Percentiles rank a stretch among this genome's conserved stretches.
Evolutionary conservation across 2,797 vertebrate species (phyloP).

Genomic region (Melanotaenia maccullochi): DNA sequence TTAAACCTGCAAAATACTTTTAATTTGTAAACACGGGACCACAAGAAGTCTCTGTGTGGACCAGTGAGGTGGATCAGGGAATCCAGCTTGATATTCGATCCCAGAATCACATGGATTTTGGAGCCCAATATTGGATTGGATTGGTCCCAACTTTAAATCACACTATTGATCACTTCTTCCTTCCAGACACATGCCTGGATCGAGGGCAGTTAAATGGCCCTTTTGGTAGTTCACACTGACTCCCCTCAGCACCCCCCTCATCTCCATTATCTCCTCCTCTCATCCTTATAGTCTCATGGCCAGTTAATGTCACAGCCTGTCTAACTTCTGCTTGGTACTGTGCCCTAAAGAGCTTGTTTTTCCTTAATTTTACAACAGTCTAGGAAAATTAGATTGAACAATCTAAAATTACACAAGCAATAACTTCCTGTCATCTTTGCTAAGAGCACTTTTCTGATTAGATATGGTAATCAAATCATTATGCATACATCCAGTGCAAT

Average conservation of each 20-base stretch:
- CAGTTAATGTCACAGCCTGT: constrained; percentile 25
- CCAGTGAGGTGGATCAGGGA: no score
- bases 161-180: constrained; percentile 72
- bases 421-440: no score
- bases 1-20: no score
- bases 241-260: constrained; percentile 38
- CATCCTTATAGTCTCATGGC: constrained; percentile 6
- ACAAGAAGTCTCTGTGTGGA: no score
- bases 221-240: constrained; percentile 63
- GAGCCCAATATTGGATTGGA: no score
- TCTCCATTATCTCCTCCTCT: constrained; percentile 38
- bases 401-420: neutral
- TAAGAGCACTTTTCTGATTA: no score
- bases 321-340: neutral
- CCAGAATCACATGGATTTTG: no score
- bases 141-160: constrained; percentile 47
- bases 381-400: constrained; percentile 7
- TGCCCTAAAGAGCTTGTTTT: constrained; percentile 16
- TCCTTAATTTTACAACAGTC: constrained; percentile 22
- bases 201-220: constrained; percentile 70
- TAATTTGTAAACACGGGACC: no score
- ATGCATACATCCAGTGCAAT: no score
- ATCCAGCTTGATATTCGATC: no score
- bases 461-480: no score
- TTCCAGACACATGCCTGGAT: constrained; percentile 63